Evolutionary conservation across 1,140 invertebrate species (phyloP).

Genomic region (Psix sp.): DNA sequence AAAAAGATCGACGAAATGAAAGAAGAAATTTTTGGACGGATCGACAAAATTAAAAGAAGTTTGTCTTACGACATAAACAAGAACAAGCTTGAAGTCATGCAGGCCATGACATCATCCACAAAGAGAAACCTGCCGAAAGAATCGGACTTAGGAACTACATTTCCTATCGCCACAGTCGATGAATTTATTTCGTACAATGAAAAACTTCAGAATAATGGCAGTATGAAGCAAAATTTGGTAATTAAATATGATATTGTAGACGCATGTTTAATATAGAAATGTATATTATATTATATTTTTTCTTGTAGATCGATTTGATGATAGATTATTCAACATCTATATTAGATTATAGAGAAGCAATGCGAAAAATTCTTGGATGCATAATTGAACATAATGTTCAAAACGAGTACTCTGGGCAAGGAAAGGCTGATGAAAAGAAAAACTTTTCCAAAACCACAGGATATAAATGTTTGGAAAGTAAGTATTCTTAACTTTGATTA

Average conservation of each 20-base stretch:
- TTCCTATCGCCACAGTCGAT: too few relatives aligned
- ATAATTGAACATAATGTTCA: not conserved
- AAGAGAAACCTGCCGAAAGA: too few relatives aligned
- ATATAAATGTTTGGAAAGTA: not conserved
- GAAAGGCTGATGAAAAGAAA: not conserved
- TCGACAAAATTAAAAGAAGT: too few relatives aligned
- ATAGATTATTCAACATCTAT: not conserved
- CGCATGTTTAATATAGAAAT: too few relatives aligned
- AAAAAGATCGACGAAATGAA: too few relatives aligned
- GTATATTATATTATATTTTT: not conserved
- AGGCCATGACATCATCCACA: too few relatives aligned
- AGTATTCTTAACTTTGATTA: not conserved
- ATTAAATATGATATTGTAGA: not conserved
- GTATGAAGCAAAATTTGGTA: not conserved
- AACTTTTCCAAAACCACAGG: not conserved
- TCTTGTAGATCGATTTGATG: conserved; percentile 1
- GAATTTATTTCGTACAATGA: too few relatives aligned
- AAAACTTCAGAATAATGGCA: too few relatives aligned
- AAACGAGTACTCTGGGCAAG: not conserved
- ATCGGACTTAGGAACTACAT: too few relatives aligned
- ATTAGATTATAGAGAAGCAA: not conserved
- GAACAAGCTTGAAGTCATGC: too few relatives aligned
- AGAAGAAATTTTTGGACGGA: too few relatives aligned
- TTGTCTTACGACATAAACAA: too few relatives aligned
- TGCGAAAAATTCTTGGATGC: not conserved